These are phyloP conservation scores for Microcebus lehilahytsara DNA, from an alignment of 2,113 vertebrate genomes.

Conservation along the genomic window DNA sequence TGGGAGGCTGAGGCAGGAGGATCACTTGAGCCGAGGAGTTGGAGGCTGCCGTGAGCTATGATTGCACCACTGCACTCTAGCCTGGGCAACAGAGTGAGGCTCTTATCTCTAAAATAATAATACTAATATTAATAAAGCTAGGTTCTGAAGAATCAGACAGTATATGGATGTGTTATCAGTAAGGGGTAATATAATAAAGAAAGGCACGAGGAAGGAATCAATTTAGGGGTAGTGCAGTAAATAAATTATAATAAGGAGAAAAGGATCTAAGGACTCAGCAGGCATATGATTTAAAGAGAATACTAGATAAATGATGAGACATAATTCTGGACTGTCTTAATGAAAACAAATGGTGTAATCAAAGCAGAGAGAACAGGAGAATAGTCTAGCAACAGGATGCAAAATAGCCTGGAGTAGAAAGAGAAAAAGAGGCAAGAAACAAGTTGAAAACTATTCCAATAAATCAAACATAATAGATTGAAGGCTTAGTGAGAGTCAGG, in stretches of 20 bases:
- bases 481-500: background rate
- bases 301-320: background rate
- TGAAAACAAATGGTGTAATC: slow-evolving; percentile 3
- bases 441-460: slow-evolving; percentile 28
- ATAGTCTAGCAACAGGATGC: background rate
- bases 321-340: background rate
- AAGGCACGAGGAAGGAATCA: background rate
- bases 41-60: too few species aligned
- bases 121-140: background rate
- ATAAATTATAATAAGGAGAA: background rate
- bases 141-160: background rate
- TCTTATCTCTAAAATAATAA: too few species aligned
- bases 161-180: background rate
- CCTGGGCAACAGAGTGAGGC: too few species aligned
- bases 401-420: slow-evolving; percentile 14
- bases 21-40: too few species aligned
- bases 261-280: background rate
- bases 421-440: background rate
- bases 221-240: background rate
- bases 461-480: background rate
- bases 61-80: too few species aligned
- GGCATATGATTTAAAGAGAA: background rate
- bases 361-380: background rate
- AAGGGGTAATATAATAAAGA: background rate
- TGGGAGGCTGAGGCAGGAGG: too few species aligned